phyloP scores from a whole-genome alignment of 2,113 vertebrate genomes.

The Rynchops niger region DNA sequence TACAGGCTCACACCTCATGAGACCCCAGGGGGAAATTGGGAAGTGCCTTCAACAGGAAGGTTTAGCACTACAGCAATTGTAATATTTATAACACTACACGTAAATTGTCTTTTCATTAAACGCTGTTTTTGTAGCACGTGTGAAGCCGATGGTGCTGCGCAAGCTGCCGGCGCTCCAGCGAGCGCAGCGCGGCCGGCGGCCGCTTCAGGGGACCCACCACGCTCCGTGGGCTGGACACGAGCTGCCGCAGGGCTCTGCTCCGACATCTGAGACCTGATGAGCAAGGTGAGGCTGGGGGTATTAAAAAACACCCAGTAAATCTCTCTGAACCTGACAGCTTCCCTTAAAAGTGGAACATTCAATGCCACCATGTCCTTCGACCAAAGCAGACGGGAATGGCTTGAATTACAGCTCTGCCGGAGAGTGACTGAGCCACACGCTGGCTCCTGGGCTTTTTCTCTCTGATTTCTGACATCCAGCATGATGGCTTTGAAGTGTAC shows the following conservation, averaged over 20 bases:
- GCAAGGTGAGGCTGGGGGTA: too few relatives aligned
- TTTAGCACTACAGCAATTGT: not conserved
- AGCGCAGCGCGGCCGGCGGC: fast-evolving
- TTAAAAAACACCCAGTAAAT: not conserved
- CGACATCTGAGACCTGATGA: fast-evolving
- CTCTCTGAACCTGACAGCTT: not conserved
- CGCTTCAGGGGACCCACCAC: fast-evolving
- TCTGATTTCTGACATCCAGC: not conserved
- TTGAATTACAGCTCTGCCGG: not conserved
- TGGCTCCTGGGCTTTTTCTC: fast-evolving
- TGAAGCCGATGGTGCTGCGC: fast-evolving
- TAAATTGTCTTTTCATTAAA: too few relatives aligned
- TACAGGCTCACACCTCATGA: fast-evolving
- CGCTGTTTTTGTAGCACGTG: not conserved
- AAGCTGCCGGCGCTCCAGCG: not conserved
- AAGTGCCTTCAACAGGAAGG: not conserved
- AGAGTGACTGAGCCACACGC: fast-evolving
- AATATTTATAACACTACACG: fast-evolving
- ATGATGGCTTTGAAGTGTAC: not conserved
- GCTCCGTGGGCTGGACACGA: fast-evolving
- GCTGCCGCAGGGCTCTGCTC: not conserved
- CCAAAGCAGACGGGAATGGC: not conserved
- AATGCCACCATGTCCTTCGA: not conserved
- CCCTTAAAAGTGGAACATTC: not conserved
- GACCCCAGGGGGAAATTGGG: not conserved